phyloP scores from a whole-genome alignment of 2,113 vertebrate species.

The Eonycteris spelaea region DNA sequence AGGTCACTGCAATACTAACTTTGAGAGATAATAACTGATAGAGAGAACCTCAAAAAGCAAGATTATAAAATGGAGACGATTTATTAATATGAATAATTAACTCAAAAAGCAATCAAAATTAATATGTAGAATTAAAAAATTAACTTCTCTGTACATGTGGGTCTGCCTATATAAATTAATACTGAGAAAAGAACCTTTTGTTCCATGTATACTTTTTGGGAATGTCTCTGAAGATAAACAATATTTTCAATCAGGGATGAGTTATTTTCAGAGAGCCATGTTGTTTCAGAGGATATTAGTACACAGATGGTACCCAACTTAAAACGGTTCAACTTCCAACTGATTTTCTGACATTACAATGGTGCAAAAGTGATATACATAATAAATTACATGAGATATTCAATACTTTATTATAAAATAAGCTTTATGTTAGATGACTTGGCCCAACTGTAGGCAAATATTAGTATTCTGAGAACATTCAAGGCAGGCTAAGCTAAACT shows the following conservation, averaged over 20 bases:
- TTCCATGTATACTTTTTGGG: not conserved
- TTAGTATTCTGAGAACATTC: not conserved
- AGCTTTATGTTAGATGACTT: not conserved
- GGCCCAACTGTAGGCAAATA: not conserved
- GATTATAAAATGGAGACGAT: conserved; percentile 11
- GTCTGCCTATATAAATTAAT: not conserved
- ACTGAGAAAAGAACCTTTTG: not conserved
- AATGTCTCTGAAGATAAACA: not conserved
- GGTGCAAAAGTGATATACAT: not conserved
- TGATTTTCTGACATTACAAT: not conserved
- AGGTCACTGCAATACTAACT: not conserved
- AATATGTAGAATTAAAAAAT: not conserved
- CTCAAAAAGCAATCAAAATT: not conserved
- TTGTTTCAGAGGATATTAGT: not conserved
- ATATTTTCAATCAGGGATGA: not conserved
- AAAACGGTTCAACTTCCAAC: not conserved
- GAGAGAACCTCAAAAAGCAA: not conserved
- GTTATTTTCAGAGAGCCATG: not conserved
- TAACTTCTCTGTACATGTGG: not conserved
- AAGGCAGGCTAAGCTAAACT: not conserved
- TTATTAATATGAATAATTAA: conserved; percentile 20
- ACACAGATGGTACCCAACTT: not conserved
- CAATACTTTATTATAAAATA: not conserved
- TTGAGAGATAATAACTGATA: not conserved
- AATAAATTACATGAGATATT: not conserved